These are phyloP conservation scores for Euwallacea similis DNA, from an alignment of 1,140 invertebrate genomes.

Conservation along the genomic window DNA sequence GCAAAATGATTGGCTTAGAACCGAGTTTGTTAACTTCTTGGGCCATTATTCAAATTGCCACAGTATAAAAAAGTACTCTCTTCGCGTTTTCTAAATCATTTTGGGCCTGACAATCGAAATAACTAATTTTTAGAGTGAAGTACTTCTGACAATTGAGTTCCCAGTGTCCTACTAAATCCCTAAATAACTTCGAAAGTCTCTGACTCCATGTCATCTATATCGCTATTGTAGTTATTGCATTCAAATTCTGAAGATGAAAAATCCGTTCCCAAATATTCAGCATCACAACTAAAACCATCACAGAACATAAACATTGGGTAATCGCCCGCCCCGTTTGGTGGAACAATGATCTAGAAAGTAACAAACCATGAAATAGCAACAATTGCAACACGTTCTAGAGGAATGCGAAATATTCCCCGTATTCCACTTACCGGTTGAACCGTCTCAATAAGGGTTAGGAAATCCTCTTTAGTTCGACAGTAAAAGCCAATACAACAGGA, in stretches of 20 bases:
- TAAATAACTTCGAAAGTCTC: slow-evolving; percentile 69
- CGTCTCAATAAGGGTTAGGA: slow-evolving; percentile 73
- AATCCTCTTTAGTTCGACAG: slow-evolving; percentile 73
- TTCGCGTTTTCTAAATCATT: too few relatives aligned
- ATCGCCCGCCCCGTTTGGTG: slow-evolving; percentile 58
- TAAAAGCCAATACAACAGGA: slow-evolving; percentile 93
- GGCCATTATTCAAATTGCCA: too few relatives aligned
- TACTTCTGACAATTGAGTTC: too few relatives aligned
- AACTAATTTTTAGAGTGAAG: too few relatives aligned
- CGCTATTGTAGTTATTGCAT: slow-evolving; percentile 55
- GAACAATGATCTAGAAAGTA: slow-evolving; percentile 62
- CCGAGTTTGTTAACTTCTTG: too few relatives aligned
- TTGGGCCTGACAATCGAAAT: too few relatives aligned
- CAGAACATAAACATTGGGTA: slow-evolving; percentile 83
- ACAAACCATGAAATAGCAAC: too few relatives aligned
- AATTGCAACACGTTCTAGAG: too few relatives aligned
- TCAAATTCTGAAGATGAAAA: slow-evolving; percentile 58
- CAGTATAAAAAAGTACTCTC: too few relatives aligned
- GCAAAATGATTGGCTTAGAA: too few relatives aligned
- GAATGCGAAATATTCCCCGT: too few relatives aligned
- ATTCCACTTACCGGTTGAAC: slow-evolving; percentile 61
- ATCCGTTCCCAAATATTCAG: slow-evolving; percentile 53
- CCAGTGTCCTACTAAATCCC: neutral
- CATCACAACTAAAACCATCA: slow-evolving; percentile 66
- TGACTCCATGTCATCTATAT: slow-evolving; percentile 57